Evolutionary conservation across 2,888 invertebrate genomes (phyloP).

Genomic region (Boloria euphrosyne): DNA sequence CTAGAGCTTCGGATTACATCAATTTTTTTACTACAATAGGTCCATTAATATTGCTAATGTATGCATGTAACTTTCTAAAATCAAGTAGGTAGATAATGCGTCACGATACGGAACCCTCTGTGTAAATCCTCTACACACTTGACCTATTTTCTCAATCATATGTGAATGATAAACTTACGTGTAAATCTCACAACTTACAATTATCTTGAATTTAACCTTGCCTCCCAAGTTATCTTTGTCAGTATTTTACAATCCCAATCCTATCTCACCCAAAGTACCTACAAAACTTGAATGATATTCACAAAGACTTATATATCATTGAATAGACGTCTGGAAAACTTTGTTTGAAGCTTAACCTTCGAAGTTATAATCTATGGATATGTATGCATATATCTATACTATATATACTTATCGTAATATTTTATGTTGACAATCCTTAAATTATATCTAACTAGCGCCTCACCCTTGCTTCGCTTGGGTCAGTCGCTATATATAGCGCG

Average conservation of each 20-base stretch:
- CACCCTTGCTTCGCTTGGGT: too few species aligned
- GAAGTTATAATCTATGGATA: constrained; percentile 3
- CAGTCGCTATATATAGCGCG: too few species aligned
- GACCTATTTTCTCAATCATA: constrained; percentile 47
- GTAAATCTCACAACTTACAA: background rate
- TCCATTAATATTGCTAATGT: too few species aligned
- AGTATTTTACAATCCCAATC: constrained; percentile 30
- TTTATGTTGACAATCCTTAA: too few species aligned
- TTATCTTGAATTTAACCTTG: constrained; percentile 2
- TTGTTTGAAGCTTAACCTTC: constrained; percentile 7
- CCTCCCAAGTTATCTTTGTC: constrained; percentile 12
- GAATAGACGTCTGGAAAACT: constrained; percentile 13
- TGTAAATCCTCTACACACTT: constrained; percentile 37
- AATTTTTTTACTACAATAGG: too few species aligned
- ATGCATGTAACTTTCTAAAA: too few species aligned
- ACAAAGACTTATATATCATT: constrained; percentile 18
- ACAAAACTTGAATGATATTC: constrained; percentile 13
- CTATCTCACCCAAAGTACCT: constrained; percentile 10
- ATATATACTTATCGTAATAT: too few species aligned
- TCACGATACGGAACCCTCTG: too few species aligned
- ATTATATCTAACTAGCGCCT: background rate
- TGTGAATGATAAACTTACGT: background rate
- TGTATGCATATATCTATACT: background rate
- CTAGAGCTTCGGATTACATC: too few species aligned
- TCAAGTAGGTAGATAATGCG: too few species aligned